Percentiles rank a stretch among this genome's conserved stretches.
phyloP scores from a whole-genome alignment of 2,888 invertebrate genomes.

The Caenorhabditis sp. region DNA sequence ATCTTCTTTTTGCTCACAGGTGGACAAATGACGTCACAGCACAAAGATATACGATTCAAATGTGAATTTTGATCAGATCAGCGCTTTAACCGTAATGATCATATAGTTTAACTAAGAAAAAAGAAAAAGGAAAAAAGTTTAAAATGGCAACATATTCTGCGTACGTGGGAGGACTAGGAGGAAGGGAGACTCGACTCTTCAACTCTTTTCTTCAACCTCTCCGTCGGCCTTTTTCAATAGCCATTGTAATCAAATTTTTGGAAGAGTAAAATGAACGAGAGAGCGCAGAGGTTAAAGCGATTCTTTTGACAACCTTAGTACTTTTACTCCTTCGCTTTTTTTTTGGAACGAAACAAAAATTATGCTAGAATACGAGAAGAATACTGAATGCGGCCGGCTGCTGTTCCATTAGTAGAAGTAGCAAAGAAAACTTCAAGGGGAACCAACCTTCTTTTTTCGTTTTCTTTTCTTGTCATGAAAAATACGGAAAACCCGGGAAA shows the following conservation, averaged over 20 bases:
- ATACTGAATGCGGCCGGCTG: background rate
- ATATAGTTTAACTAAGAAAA: too few species aligned
- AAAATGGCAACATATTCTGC: background rate
- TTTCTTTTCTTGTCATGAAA: too few species aligned
- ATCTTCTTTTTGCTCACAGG: constrained; percentile 19
- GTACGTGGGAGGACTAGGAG: constrained; percentile 13
- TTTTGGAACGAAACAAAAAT: background rate
- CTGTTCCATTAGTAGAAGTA: too few species aligned
- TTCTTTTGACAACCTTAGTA: constrained; percentile 30
- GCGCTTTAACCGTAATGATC: too few species aligned
- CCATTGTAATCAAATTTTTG: constrained; percentile 64
- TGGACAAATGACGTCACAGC: constrained; percentile 35
- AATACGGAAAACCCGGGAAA: background rate
- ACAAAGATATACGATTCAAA: background rate
- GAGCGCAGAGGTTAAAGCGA: constrained; percentile 54
- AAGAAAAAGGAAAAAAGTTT: background rate
- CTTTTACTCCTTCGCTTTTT: constrained; percentile 15
- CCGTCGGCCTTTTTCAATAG: constrained; percentile 48
- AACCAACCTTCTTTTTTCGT: too few species aligned
- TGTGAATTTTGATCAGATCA: background rate
- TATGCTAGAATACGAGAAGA: background rate
- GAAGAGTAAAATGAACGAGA: constrained; percentile 40
- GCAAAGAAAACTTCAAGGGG: background rate
- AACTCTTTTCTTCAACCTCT: constrained; percentile 4
- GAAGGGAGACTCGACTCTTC: constrained; percentile 22